These are phyloP conservation scores for Sebastes trivittatus DNA, from an alignment of 2,797 vertebrate genomes.

Conservation along the genomic window DNA sequence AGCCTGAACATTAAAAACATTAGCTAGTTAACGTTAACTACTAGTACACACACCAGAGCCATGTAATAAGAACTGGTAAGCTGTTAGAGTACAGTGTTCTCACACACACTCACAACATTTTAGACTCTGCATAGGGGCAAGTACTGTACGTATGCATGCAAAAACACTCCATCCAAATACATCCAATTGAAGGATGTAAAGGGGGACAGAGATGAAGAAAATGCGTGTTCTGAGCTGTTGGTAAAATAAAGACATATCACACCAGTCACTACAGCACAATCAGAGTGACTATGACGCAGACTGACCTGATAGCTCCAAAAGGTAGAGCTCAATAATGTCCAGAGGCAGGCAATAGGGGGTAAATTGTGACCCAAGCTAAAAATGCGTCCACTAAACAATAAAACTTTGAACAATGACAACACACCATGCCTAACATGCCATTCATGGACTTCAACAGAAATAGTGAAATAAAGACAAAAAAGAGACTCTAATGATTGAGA, in stretches of 20 bases:
- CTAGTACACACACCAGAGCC: constrained; percentile 64
- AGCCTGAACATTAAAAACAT: no score
- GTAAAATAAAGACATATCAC: neutral
- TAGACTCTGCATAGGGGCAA: neutral
- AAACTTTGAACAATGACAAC: no score
- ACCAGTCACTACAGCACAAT: neutral
- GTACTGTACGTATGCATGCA: neutral
- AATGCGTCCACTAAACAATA: no score
- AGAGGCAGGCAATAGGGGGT: neutral
- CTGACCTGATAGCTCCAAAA: neutral
- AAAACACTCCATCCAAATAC: neutral
- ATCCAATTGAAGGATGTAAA: no score
- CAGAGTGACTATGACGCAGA: neutral
- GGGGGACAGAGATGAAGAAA: neutral
- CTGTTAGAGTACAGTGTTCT: constrained; percentile 35
- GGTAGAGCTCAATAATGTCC: no score
- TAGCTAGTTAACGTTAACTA: neutral
- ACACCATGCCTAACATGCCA: no score
- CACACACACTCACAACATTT: neutral
- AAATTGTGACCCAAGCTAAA: neutral
- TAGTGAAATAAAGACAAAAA: no score
- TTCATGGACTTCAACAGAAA: no score
- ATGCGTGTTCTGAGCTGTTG: neutral
- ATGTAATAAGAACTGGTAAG: constrained; percentile 66
- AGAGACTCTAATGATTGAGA: no score